A percentile compares a stretch with the other conserved stretches of the same genome.
Evolutionary conservation across 2,113 vertebrate species (phyloP).

Genomic region (Microtus oregoni): DNA sequence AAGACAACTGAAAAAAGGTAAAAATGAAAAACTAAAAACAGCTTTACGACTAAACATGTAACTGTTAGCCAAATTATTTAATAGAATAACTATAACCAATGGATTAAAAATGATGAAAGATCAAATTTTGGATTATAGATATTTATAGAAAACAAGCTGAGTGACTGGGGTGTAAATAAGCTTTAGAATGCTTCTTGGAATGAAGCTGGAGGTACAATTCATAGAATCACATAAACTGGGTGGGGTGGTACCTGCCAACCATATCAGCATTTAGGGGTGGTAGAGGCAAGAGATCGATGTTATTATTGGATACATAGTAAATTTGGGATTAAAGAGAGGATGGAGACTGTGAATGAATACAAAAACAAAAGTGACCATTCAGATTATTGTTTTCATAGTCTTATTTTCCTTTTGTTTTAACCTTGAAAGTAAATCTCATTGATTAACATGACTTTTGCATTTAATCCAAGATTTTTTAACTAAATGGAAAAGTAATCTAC

Average conservation of each 20-base stretch:
- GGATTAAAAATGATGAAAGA: background rate
- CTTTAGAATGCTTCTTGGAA: background rate
- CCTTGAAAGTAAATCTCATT: slow-evolving; percentile 17
- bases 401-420: slow-evolving; percentile 49
- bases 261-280: too few relatives aligned
- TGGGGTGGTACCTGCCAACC: background rate
- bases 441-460: slow-evolving; percentile 51
- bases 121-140: background rate
- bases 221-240: background rate
- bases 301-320: background rate
- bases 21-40: background rate
- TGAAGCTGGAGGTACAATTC: background rate
- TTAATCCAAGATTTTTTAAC: slow-evolving; percentile 20
- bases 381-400: background rate
- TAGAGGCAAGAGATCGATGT: background rate
- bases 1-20: background rate
- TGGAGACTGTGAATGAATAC: background rate
- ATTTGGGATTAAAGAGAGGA: background rate
- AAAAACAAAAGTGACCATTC: background rate
- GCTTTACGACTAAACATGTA: background rate
- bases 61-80: slow-evolving; percentile 18
- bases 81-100: background rate
- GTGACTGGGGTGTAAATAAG: too few relatives aligned
- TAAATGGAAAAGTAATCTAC: slow-evolving; percentile 56
- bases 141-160: background rate